These are phyloP conservation scores for Megalops atlanticus DNA, from an alignment of 2,113 vertebrate species.

Conservation along the genomic window DNA sequence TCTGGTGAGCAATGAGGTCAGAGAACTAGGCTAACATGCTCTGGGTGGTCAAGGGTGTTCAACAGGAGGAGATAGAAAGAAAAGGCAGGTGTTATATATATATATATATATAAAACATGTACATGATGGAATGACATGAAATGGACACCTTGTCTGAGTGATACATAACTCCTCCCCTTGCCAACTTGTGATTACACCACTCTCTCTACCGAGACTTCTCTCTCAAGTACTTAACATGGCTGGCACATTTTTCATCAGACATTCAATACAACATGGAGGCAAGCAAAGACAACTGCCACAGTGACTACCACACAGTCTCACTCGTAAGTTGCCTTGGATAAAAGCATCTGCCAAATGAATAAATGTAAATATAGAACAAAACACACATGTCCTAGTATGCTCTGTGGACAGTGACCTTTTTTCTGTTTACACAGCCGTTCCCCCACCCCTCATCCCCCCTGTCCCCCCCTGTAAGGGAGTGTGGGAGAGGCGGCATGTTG, in stretches of 20 bases:
- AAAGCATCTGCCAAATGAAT: too few relatives aligned
- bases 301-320: too few relatives aligned
- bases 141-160: too few relatives aligned
- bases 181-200: too few relatives aligned
- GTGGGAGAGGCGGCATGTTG: neutral
- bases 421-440: constrained; percentile 21
- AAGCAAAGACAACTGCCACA: neutral
- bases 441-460: constrained; percentile 1
- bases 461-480: neutral
- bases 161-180: too few relatives aligned
- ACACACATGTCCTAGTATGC: neutral
- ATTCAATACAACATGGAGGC: too few relatives aligned
- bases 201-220: too few relatives aligned
- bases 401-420: constrained; percentile 8
- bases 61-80: neutral
- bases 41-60: neutral
- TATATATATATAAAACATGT: too few relatives aligned
- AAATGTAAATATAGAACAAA: neutral
- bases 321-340: too few relatives aligned
- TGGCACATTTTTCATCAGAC: too few relatives aligned
- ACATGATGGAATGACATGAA: too few relatives aligned
- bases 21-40: neutral
- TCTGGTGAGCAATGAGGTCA: neutral
- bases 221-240: too few relatives aligned
- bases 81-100: neutral